These are phyloP conservation scores for Coelogynopora nodosa DNA, from an alignment of 2,888 invertebrate genomes.

Conservation along the genomic window DNA sequence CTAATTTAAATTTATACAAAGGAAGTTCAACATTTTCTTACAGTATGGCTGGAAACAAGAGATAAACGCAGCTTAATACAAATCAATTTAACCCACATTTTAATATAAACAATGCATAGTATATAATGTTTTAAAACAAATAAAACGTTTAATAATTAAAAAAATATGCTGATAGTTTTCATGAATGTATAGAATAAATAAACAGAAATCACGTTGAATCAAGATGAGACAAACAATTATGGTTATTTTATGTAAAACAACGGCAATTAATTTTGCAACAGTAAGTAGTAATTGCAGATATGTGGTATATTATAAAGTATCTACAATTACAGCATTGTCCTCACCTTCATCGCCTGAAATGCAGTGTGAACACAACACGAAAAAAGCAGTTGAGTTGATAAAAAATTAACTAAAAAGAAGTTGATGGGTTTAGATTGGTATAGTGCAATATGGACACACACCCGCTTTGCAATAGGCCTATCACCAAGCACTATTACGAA, in stretches of 20 bases:
- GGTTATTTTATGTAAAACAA: neutral
- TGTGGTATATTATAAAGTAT: neutral
- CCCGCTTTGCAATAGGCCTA: slow-evolving; percentile 25
- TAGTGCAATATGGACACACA: slow-evolving; percentile 27
- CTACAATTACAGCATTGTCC: neutral
- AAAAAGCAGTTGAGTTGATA: slow-evolving; percentile 24
- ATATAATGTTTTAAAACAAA: neutral
- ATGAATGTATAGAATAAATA: neutral
- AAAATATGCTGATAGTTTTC: neutral
- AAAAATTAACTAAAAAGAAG: slow-evolving; percentile 20
- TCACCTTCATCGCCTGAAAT: slow-evolving; percentile 24
- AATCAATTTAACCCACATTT: neutral
- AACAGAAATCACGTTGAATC: neutral
- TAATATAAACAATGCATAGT: too few species aligned
- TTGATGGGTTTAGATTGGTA: slow-evolving; percentile 9
- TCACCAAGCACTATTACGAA: slow-evolving; percentile 13
- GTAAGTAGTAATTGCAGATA: neutral
- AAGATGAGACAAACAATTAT: neutral
- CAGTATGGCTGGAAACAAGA: neutral
- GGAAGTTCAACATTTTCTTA: neutral
- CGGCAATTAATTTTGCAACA: neutral
- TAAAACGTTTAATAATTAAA: neutral
- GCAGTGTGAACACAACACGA: slow-evolving; percentile 20
- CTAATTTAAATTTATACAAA: slow-evolving; percentile 1
- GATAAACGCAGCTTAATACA: neutral